A percentile compares a stretch with the other conserved stretches of the same genome.
Evolutionary conservation across 2,113 vertebrate genomes (phyloP).

Genomic region (Anhinga rufa): DNA sequence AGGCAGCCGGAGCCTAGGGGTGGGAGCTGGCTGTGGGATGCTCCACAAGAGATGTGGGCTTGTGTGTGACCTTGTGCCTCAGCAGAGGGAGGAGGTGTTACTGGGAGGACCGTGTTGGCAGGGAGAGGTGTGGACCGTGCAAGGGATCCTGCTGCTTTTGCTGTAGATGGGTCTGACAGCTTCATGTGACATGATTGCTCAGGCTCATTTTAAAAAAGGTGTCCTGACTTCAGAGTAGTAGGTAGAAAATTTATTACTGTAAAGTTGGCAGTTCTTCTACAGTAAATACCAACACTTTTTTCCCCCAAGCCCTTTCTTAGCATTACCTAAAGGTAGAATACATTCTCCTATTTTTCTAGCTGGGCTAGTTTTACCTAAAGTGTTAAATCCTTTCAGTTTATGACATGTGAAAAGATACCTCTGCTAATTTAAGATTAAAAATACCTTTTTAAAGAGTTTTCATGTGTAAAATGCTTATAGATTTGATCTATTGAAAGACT

Average conservation of each 20-base stretch:
- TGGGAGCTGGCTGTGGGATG: not conserved
- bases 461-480: not conserved
- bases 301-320: not conserved
- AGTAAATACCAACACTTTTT: not conserved
- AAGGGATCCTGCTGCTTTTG: accelerated
- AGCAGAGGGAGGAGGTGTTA: not conserved
- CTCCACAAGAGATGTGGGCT: not conserved
- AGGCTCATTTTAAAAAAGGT: not conserved
- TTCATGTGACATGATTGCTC: not conserved
- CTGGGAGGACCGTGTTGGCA: not conserved
- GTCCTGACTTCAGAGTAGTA: not conserved
- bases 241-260: not conserved
- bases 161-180: not conserved
- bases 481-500: not conserved
- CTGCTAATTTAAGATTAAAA: not conserved
- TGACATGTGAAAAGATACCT: not conserved
- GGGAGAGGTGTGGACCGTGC: not conserved
- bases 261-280: not conserved
- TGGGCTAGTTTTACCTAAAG: not conserved
- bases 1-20: not conserved
- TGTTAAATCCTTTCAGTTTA: not conserved
- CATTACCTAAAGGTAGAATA: not conserved
- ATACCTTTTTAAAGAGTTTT: not conserved
- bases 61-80: not conserved
- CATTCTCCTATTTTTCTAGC: not conserved